Conservation (phyloP, 2,888 invertebrate species). For the Amphipoea oculea region DNA sequence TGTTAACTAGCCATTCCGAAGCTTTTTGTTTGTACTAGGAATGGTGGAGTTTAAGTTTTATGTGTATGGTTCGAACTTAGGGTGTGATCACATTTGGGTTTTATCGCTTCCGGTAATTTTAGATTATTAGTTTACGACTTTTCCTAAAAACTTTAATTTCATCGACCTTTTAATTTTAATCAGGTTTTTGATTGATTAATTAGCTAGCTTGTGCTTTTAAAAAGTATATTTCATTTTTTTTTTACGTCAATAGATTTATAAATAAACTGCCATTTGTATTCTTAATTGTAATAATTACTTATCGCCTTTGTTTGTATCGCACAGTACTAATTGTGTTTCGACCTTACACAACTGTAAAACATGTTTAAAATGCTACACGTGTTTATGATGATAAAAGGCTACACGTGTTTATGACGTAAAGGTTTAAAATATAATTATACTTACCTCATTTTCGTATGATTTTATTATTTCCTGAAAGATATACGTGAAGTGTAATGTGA, state of each 20-base stretch:
- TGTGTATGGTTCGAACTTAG: conserved; percentile 15
- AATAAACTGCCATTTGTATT: neutral
- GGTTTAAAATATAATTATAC: neutral
- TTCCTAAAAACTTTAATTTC: neutral
- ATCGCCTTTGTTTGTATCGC: neutral
- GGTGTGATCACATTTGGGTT: neutral
- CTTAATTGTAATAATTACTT: neutral
- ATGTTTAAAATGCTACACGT: neutral
- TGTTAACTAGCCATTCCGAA: conserved; percentile 45
- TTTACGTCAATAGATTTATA: neutral
- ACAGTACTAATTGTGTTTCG: no score
- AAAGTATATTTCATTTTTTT: neutral
- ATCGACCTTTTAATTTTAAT: neutral
- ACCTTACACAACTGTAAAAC: neutral
- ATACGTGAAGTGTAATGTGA: neutral
- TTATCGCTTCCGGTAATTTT: conserved; percentile 14
- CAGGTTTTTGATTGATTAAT: no score
- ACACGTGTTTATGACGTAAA: neutral
- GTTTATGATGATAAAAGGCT: neutral
- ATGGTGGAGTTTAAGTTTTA: conserved; percentile 2
- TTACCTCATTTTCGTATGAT: neutral
- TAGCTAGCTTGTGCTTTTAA: neutral
- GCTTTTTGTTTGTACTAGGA: conserved; percentile 27
- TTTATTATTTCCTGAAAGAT: neutral
- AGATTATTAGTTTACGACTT: neutral